Evolutionary conservation across 2,113 vertebrate species (phyloP).

Genomic region (Oenanthe oenanthe): DNA sequence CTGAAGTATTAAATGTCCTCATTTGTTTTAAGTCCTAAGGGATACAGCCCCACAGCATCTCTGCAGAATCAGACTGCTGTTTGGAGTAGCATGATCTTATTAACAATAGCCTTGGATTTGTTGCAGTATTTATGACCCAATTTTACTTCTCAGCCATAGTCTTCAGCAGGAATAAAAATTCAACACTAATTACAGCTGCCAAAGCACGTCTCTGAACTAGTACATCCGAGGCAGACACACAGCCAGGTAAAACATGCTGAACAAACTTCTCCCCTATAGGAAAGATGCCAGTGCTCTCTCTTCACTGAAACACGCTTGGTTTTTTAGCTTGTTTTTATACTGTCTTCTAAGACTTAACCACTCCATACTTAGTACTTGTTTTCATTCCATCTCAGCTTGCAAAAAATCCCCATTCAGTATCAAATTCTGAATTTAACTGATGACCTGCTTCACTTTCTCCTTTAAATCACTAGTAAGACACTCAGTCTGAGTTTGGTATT

Average conservation of each 20-base stretch:
- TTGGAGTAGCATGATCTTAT: not conserved
- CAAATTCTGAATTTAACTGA: not conserved
- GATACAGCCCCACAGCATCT: not conserved
- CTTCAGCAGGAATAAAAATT: not conserved
- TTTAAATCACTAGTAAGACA: not conserved
- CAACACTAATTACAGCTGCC: conserved; percentile 6
- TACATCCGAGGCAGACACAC: not conserved
- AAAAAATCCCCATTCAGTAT: not conserved
- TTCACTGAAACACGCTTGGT: not conserved
- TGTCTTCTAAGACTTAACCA: not conserved
- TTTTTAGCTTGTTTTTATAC: not conserved
- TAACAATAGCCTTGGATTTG: not conserved
- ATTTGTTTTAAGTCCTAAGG: not conserved
- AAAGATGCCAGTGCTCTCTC: not conserved
- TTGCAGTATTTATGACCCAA: not conserved
- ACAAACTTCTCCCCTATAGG: not conserved
- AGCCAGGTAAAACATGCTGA: conserved; percentile 48
- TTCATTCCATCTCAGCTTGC: not conserved
- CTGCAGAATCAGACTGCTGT: not conserved
- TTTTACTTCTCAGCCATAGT: not conserved
- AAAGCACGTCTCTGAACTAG: not conserved
- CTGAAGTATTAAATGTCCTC: not conserved
- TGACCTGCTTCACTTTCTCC: not conserved
- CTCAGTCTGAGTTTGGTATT: not conserved
- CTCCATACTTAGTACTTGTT: not conserved